Conservation (phyloP, 2,888 invertebrate species). For the Lamellibrachia satsuma region DNA sequence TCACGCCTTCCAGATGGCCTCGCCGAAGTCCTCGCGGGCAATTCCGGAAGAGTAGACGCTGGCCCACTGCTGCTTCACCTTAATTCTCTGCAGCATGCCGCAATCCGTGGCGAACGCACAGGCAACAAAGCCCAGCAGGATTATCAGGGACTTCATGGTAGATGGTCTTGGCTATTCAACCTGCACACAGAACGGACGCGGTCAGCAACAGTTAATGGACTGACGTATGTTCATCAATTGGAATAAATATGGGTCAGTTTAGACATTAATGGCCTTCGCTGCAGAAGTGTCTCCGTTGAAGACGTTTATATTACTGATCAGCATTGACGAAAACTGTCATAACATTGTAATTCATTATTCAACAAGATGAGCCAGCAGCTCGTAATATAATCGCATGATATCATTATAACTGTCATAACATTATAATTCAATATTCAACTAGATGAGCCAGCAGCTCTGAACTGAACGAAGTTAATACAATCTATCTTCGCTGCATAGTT, state of each 20-base stretch:
- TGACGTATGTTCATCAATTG: not conserved
- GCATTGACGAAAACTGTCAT: no score
- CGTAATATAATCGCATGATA: not conserved
- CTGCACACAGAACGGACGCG: not conserved
- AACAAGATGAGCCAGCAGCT: not conserved
- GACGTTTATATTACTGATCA: no score
- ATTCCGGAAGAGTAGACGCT: conserved; percentile 21
- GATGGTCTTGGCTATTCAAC: conserved; percentile 10
- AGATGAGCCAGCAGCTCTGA: not conserved
- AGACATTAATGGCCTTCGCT: not conserved
- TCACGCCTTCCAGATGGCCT: conserved; percentile 27
- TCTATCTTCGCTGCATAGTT: not conserved
- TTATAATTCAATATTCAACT: not conserved
- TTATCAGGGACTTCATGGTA: not conserved
- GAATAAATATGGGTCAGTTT: no score
- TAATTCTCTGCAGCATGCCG: not conserved
- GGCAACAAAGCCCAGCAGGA: conserved; percentile 18
- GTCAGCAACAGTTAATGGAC: not conserved
- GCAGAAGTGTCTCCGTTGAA: not conserved
- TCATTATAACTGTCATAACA: not conserved
- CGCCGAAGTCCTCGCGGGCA: conserved; percentile 24
- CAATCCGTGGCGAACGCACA: conserved; percentile 19
- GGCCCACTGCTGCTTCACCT: conserved; percentile 28
- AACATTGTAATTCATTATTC: not conserved
- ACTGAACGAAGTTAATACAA: not conserved